Base-by-base conservation (phyloP, 1,140 invertebrate genomes). In the Drosophila arizonae region DNA sequence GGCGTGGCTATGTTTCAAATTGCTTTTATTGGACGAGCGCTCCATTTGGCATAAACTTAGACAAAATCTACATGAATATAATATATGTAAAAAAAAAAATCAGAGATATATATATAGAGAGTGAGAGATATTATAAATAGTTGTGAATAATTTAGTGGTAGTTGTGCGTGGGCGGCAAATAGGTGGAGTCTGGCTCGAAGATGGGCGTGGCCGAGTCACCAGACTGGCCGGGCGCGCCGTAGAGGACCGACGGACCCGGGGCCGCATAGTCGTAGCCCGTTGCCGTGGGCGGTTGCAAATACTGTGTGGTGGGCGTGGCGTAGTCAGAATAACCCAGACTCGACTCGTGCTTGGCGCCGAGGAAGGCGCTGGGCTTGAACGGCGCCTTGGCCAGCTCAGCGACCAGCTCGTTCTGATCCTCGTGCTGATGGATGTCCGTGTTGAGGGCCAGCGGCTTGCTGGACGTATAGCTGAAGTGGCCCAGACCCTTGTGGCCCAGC, bases 291-390 rank as follows among this genome's bases (percentile, higher is more conserved):
- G 71, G 48, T 52, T 82, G 81, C 51, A 87, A 61, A 50, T 72
- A 84, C 33, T 86, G 71, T 17, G 70, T 56, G n/a, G 13, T 77
- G 61, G 85, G 77, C 21, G 85, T 76, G 75, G 74, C 86, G 67
- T 71, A 88, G 21, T 89, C 84, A 4, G 36, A 11, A 41, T 73
- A 87, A n/a, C 73, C 84, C n/a, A 52, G 51, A 21, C 62, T 61
- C 9, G 64, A 8, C 36, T 88, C 84, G 9, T 88, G 84, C 48
- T 82, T 90, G 76, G 82, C 76, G 1, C 90, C 90, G 24, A 91
- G 55, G 11, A 90, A 90, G n/a, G 82, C 79, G 56, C 90, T 90
- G 9, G 90, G 89, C 69, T 87, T 90, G 50, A 91, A 91, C 0
- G 90, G 90, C 1, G 80, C 72, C 68, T 88, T 87, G 2, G 76